These are phyloP conservation scores for Anser cygnoides DNA, from an alignment of 2,113 vertebrate genomes.

Conservation along the genomic window DNA sequence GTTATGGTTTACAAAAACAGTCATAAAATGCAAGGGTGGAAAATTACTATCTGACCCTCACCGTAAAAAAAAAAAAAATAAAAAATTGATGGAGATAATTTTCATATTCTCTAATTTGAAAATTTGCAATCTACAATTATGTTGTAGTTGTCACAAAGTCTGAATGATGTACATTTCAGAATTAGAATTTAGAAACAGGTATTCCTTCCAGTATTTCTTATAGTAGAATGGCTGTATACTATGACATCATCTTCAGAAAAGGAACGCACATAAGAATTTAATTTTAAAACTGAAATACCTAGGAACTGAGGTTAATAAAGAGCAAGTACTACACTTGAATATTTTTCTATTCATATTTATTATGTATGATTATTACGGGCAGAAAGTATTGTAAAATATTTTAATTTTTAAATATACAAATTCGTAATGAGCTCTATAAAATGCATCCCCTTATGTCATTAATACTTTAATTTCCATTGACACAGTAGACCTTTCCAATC, in stretches of 20 bases:
- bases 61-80: neutral
- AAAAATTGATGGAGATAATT: too few species aligned
- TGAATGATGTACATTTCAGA: neutral
- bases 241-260: neutral
- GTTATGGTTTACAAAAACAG: neutral
- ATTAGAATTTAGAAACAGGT: neutral
- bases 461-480: constrained; percentile 16
- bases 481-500: constrained; percentile 37
- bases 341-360: neutral
- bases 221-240: neutral
- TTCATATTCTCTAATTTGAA: neutral
- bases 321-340: constrained; percentile 8
- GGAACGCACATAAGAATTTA: neutral
- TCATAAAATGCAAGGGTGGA: neutral
- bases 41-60: neutral
- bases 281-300: constrained; percentile 37
- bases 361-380: neutral
- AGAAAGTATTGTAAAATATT: constrained; percentile 12
- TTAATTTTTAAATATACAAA: constrained; percentile 29
- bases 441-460: constrained; percentile 18
- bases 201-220: neutral
- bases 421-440: constrained; percentile 44
- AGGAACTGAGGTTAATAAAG: constrained; percentile 34
- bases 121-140: neutral
- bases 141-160: neutral